phyloP scores from a whole-genome alignment of 2,113 vertebrate genomes.

The Lagopus leucura region DNA sequence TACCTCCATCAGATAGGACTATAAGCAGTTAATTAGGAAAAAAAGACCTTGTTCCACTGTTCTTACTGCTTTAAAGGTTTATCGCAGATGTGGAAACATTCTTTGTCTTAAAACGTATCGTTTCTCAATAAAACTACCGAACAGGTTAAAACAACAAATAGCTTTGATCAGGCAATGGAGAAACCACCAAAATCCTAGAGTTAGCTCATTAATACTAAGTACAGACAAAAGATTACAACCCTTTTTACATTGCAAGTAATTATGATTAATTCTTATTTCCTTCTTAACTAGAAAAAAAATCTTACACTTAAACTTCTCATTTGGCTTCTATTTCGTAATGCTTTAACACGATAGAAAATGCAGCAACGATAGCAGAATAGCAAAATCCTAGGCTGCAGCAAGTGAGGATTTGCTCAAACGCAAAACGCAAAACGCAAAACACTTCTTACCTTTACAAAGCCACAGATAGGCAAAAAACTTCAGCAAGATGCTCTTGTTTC shows the following conservation, averaged over 20 bases:
- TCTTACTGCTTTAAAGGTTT: neutral
- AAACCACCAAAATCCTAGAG: neutral
- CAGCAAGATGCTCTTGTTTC: too few species aligned
- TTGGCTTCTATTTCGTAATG: neutral
- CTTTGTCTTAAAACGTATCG: slow-evolving; percentile 28
- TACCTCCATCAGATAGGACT: neutral
- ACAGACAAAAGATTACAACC: neutral
- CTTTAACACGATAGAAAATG: too few species aligned
- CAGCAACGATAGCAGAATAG: too few species aligned
- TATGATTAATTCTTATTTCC: neutral
- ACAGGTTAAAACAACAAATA: neutral
- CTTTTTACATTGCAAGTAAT: slow-evolving; percentile 25
- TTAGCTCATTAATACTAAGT: neutral
- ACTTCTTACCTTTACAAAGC: too few species aligned
- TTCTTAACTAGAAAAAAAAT: neutral
- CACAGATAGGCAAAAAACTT: too few species aligned
- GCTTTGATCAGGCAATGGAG: neutral
- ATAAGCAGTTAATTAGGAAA: neutral
- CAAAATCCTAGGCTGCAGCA: too few species aligned
- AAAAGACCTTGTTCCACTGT: neutral
- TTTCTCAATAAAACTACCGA: slow-evolving; percentile 26
- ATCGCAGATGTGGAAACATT: neutral
- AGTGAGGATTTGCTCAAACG: too few species aligned
- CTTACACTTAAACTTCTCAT: neutral
- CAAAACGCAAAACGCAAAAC: too few species aligned